Base-by-base conservation (phyloP, 2,113 vertebrate species). In the Lichenostomus cassidix region DNA sequence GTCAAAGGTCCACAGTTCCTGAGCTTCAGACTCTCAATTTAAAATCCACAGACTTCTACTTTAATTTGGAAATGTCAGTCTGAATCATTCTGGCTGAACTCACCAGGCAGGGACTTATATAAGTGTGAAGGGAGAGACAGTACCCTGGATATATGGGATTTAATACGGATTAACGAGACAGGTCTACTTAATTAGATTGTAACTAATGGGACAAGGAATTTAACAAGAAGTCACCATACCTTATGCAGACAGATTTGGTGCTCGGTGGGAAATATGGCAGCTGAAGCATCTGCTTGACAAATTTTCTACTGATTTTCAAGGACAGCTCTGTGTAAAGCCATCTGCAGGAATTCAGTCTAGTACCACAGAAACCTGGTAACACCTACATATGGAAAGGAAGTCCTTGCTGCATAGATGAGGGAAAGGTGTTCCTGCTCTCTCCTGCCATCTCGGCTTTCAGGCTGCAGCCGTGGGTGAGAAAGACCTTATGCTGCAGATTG, bases 31-130 rank as follows among this genome's bases (percentile, higher is more conserved):
- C n/a, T 91, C 78, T 71, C 60, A 15, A 17, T 84, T 88, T 95
- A 78, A 94, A 91, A 79, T 81, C 52, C 41, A 67, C 56, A 56
- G 81, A 86, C 44, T 68, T 71, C 52, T 76, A 74, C 70, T 55
- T 75, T 47, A 92, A 92, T 88, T 88, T 6, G 21, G 44, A 76
- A 84, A 91, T 91, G 95, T 85, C 60, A 50, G 47, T 86, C 77
- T 96, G 78, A 94, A 88, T 94, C 75, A 90, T 75, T 84, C 75
- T 55, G 82, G 24, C 78, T 88, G 81, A 94, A 93, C 29, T 92
- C 2, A 11, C 81, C 47, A 69, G 82, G 31, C 39, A 65, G 44
- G 31, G 58, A 68, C 53, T 91, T 80, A 69, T 1, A 22, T 62
- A 91, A 94, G 78, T 21, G 42, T 56, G 64, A 90, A 85, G 50